Evolutionary conservation across 2,888 invertebrate genomes (phyloP).

Genomic region (Tiphia femorata): DNA sequence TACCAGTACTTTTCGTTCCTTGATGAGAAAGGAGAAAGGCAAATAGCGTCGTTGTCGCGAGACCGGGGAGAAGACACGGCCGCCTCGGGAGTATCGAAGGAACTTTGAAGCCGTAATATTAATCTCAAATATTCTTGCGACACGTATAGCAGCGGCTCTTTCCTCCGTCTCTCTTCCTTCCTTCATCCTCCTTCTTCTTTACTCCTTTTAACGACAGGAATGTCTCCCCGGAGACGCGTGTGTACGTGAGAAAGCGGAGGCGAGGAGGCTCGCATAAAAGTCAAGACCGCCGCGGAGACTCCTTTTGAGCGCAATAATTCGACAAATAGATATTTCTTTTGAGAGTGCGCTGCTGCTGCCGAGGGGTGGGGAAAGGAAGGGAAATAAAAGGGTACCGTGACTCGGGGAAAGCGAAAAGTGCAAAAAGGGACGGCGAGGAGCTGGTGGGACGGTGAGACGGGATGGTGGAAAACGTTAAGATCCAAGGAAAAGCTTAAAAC

Average conservation of each 20-base stretch:
- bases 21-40: too few species aligned
- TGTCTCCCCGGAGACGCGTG: background rate
- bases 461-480: background rate
- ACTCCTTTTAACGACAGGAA: background rate
- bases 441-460: background rate
- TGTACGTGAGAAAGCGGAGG: background rate
- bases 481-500: conserved; percentile 29
- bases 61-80: too few species aligned
- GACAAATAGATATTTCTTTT: conserved; percentile 50
- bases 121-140: conserved; percentile 27
- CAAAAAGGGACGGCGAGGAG: background rate
- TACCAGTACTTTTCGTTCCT: too few species aligned
- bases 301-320: conserved; percentile 42
- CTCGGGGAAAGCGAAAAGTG: conserved; percentile 11
- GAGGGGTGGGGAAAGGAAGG: background rate
- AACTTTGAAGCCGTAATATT: conserved; percentile 23
- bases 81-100: too few species aligned
- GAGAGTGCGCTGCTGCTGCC: conserved; percentile 24
- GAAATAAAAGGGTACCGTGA: background rate
- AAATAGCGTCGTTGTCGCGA: too few species aligned
- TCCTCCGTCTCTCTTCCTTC: conserved; percentile 1
- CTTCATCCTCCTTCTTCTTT: background rate
- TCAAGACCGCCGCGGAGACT: conserved; percentile 20
- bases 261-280: conserved; percentile 28
- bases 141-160: conserved; percentile 7